Conservation (phyloP, 2,113 vertebrate genomes). For the Cnemophilus loriae region DNA sequence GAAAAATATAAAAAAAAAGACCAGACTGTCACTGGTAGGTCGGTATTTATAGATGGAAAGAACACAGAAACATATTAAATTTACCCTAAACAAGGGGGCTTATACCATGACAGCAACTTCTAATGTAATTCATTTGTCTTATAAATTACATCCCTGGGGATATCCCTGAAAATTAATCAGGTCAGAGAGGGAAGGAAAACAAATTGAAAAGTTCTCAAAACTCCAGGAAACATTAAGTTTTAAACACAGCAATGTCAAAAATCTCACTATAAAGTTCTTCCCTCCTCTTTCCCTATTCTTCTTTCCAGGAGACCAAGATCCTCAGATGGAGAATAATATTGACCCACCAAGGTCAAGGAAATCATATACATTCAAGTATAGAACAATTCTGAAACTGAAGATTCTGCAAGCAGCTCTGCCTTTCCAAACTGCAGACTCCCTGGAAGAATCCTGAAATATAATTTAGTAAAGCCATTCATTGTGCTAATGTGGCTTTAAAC, state of each 20-base stretch:
- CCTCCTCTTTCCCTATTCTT: neutral
- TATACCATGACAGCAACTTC: slow-evolving; percentile 25
- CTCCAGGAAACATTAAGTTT: slow-evolving; percentile 7
- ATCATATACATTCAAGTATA: neutral
- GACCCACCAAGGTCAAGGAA: neutral
- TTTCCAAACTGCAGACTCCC: neutral
- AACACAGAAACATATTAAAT: slow-evolving; percentile 4
- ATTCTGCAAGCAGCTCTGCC: neutral
- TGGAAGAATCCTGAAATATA: slow-evolving; percentile 1
- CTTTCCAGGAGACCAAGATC: neutral
- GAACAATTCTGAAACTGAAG: neutral
- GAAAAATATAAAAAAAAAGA: neutral
- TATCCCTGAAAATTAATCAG: slow-evolving; percentile 48
- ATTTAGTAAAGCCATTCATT: neutral
- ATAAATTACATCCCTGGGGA: slow-evolving; percentile 32
- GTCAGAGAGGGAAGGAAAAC: slow-evolving; percentile 47
- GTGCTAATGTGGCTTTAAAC: neutral
- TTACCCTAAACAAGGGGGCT: slow-evolving; percentile 33
- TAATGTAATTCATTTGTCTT: slow-evolving; percentile 48
- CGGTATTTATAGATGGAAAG: neutral
- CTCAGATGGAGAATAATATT: neutral
- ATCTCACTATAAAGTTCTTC: neutral
- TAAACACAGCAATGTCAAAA: neutral
- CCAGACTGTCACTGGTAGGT: neutral
- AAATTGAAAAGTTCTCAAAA: slow-evolving; percentile 43